A percentile compares a stretch with the other conserved stretches of the same genome.
These are phyloP conservation scores for Macrophya alboannulata DNA, from an alignment of 2,888 invertebrate species.

Conservation along the genomic window DNA sequence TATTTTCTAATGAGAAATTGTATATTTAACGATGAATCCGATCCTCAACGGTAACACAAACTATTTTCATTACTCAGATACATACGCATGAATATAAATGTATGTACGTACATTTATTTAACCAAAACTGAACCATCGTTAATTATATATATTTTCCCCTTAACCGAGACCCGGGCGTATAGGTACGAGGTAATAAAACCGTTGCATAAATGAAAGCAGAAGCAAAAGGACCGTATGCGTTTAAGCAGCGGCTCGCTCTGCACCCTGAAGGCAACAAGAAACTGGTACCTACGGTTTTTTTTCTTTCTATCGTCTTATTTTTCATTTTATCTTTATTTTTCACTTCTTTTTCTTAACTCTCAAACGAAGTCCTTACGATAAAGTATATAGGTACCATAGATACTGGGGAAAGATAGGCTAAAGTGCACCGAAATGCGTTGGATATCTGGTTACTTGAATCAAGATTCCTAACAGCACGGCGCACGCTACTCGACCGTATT, in stretches of 20 bases:
- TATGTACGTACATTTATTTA: too few species aligned
- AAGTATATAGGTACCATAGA: constrained; percentile 27
- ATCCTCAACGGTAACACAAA: not conserved
- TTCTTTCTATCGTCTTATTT: not conserved
- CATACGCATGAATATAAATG: too few species aligned
- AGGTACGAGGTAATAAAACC: constrained; percentile 32
- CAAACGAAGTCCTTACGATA: constrained; percentile 23
- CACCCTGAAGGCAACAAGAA: constrained; percentile 31
- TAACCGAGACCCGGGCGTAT: not conserved
- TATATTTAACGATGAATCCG: not conserved
- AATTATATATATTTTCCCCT: not conserved
- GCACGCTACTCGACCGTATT: constrained; percentile 22
- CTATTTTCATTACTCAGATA: not conserved
- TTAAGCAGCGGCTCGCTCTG: not conserved
- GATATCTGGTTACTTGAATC: constrained; percentile 55
- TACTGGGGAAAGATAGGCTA: constrained; percentile 47
- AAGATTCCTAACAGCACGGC: constrained; percentile 45
- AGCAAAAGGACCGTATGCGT: constrained; percentile 6
- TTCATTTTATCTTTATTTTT: not conserved
- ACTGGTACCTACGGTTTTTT: constrained; percentile 22
- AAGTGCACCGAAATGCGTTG: constrained; percentile 54
- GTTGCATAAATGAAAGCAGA: not conserved
- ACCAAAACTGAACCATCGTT: not conserved
- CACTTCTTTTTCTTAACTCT: not conserved
- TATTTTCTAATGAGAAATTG: too few species aligned